Base-by-base conservation (phyloP, 2,113 vertebrate genomes). In the Colossoma macropomum region DNA sequence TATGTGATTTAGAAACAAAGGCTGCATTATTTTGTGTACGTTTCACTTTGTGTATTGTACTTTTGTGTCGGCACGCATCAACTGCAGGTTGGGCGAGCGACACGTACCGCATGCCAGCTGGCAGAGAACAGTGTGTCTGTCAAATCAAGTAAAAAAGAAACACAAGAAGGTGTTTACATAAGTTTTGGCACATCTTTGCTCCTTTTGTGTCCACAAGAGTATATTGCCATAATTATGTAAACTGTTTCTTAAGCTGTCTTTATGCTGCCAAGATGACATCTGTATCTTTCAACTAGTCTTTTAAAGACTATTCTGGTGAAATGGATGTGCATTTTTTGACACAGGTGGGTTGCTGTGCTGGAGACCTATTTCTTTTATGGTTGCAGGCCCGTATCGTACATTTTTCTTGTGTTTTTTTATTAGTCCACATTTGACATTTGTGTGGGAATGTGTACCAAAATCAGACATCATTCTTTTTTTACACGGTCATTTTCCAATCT, bases 241-340 rank as follows among this genome's bases (percentile, higher is more conserved):
- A 45, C 68, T 1, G 68, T 25, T 71, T 45, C 68, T 45, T 28
- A 2, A 0, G 30, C 21, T 69, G 30, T 41, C 48, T 77, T 17
- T 59, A 30, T 5, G 52, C 45, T 34, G 74, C 50, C 74, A 71
- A 71, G 28, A 48, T n/a, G 2, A 45, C 62, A 62, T 28, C 54
- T 83, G 8, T 77, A 77, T 75, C 25, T 60, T 71, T 12, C 21
- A 69, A 21, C 32, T 38, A 38, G 8, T 69, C 30, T n/a, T 38
- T 69, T 8, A 69, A 69, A 45, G 41, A 45, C 41, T 45, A 11
- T n/a, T n/a, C n/a, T n/a, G 30, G 9, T 63, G 60, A 63, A 30
- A 66, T 30, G 28, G 8, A 66, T 7, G 0, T 28, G 6, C 16
- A 19, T 34, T 21, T 19, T 65, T 65, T 45, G 41, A 45, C 41